Evolutionary conservation across 2,113 vertebrate genomes (phyloP), one percentile per base, ranked within the genome.

Genomic region (Pterocles gutturalis): DNA sequence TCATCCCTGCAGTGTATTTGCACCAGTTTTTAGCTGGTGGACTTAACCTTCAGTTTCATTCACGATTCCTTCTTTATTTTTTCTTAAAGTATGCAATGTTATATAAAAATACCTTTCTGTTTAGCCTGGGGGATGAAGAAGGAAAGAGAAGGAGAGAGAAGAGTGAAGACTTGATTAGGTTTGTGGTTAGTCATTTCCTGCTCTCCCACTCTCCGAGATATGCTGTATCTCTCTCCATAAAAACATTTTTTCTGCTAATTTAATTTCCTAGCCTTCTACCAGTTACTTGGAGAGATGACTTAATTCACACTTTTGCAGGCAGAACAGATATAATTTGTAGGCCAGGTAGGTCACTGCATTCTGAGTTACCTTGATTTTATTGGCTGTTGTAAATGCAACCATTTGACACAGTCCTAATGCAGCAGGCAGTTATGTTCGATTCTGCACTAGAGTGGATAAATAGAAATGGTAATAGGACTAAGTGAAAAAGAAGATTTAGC

Each of bases 121-220:
- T 71, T 54, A 77, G 48, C 10, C 14, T 49, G 24, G 10, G 22
- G 14, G 20, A 36, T 65, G 28, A 73, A 77, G n/a, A 71, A 81
- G 6, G 20, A 81, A 43, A 45, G 5, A 62, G 26, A 61, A 31
- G 61, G 31, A 48, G 19, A 77, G 13, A 17, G 45, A 46, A 73
- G 33, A 54, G 19, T 43, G 10, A 49, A 24, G n/a, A 58, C 34
- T 41, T 67, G 6, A 43, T 86, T 72, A 66, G 13, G 11, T 64
- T 80, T 72, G 15, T 43, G 19, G 29, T 72, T 85, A 67, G 31
- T 66, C 2, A 21, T 89, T 72, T 83, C 38, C 17, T 60, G 8
- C 17, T 79, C 18, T 31, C 12, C 0, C 5, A 2, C 2, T 0
- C 17, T 67, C 76, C 11, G 5, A 71, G 43, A 46, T 83, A 18